Evolutionary conservation across 2,113 vertebrate species (phyloP).

Genomic region (Baryphthengus martii): DNA sequence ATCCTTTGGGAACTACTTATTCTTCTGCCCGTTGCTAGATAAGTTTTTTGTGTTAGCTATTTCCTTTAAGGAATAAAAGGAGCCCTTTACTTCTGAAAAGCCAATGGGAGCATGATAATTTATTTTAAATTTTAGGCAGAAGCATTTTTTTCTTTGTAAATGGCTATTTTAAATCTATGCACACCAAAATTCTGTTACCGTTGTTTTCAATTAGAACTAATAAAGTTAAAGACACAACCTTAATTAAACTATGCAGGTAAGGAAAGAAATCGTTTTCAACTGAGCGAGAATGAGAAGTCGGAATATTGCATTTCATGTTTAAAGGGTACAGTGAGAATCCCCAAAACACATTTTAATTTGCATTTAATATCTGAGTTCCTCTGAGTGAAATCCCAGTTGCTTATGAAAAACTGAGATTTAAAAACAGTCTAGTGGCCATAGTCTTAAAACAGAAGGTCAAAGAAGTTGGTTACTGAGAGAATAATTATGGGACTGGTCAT

Average conservation of each 20-base stretch:
- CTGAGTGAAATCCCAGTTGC: not conserved
- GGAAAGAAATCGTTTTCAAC: not conserved
- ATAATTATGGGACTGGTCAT: conserved; percentile 10
- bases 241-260: not conserved
- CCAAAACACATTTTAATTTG: conserved; percentile 1
- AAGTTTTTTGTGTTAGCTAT: not conserved
- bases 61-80: not conserved
- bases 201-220: not conserved
- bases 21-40: not conserved
- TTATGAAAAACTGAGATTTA: conserved; percentile 28
- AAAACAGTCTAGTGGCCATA: not conserved
- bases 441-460: conserved; percentile 14
- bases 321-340: conserved; percentile 30
- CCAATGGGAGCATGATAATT: not conserved
- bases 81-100: not conserved
- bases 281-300: conserved; percentile 4
- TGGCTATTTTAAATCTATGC: not conserved
- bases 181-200: not conserved
- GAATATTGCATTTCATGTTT: conserved; percentile 2
- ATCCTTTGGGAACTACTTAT: not conserved
- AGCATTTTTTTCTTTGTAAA: not conserved
- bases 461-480: not conserved
- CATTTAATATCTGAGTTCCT: conserved; percentile 22
- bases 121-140: not conserved
- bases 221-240: not conserved